A percentile compares a stretch with the other conserved stretches of the same genome.
Conservation (phyloP, 1,140 invertebrate species). For the Zaprionus tsacasi region DNA sequence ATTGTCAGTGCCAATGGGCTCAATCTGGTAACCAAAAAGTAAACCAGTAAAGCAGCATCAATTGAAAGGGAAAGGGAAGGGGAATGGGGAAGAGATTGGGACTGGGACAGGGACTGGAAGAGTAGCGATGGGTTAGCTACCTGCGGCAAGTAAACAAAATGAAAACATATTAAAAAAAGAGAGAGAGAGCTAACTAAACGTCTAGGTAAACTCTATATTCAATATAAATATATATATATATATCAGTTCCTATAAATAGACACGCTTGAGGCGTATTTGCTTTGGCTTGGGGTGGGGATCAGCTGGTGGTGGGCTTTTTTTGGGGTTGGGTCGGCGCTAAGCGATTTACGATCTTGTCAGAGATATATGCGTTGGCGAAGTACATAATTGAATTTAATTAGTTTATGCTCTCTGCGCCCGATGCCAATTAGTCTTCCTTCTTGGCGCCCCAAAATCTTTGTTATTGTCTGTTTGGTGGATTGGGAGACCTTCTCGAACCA, state of each 20-base stretch:
- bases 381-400: conserved; percentile 75
- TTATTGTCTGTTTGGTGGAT: conserved; percentile 1
- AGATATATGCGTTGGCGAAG: conserved; percentile 63
- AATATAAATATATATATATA: conserved; percentile 7
- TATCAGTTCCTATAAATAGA: conserved; percentile 19
- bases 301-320: conserved; percentile 4
- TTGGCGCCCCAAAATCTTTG: conserved; percentile 11
- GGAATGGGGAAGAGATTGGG: background rate
- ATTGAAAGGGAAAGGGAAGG: conserved; percentile 12
- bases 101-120: background rate
- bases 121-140: conserved; percentile 19
- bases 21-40: conserved; percentile 6
- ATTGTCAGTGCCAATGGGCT: conserved; percentile 44
- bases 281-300: background rate
- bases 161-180: conserved; percentile 2
- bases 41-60: conserved; percentile 11
- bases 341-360: conserved; percentile 69
- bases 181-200: background rate
- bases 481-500: too few relatives aligned
- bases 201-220: background rate
- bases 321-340: conserved; percentile 37
- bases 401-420: conserved; percentile 59
- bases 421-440: conserved; percentile 69
- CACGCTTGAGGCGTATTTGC: background rate
- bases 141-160: conserved; percentile 37